A percentile compares a stretch with the other conserved stretches of the same genome.
These are phyloP conservation scores for Zygaena filipendulae DNA, from an alignment of 2,888 invertebrate genomes.

Conservation along the genomic window DNA sequence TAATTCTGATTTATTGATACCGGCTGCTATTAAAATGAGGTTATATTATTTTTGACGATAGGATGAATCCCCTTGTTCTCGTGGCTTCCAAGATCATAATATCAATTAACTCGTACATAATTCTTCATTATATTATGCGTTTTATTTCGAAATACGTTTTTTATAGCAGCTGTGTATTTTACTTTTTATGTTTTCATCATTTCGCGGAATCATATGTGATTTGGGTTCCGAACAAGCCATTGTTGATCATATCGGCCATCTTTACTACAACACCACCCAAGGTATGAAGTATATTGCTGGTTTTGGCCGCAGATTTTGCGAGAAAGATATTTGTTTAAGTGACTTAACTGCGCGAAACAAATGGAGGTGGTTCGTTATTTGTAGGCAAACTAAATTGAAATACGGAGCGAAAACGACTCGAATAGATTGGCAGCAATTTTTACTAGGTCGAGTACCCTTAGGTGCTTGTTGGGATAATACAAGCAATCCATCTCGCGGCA, in stretches of 20 bases:
- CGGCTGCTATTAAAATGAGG: slow-evolving; percentile 52
- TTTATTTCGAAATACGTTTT: slow-evolving; percentile 1
- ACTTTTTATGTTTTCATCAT: too few species aligned
- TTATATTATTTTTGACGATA: slow-evolving; percentile 33
- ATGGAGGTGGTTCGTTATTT: too few species aligned
- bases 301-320: too few species aligned
- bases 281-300: too few species aligned
- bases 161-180: slow-evolving; percentile 11
- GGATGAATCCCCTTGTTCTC: slow-evolving; percentile 37
- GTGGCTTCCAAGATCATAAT: slow-evolving; percentile 49
- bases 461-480: slow-evolving; percentile 49
- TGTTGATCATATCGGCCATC: slow-evolving; percentile 31
- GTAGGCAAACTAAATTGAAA: too few species aligned
- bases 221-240: slow-evolving; percentile 35
- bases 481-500: slow-evolving; percentile 53
- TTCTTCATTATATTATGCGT: background rate
- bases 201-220: too few species aligned
- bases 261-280: slow-evolving; percentile 19
- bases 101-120: slow-evolving; percentile 53
- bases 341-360: too few species aligned
- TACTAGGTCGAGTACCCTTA: too few species aligned
- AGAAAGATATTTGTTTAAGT: too few species aligned
- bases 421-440: too few species aligned
- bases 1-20: slow-evolving; percentile 62
- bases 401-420: too few species aligned